Evolutionary conservation across 1,140 invertebrate species (phyloP), one percentile per base, ranked within the genome.

Genomic region (Oryzaephilus surinamensis): DNA sequence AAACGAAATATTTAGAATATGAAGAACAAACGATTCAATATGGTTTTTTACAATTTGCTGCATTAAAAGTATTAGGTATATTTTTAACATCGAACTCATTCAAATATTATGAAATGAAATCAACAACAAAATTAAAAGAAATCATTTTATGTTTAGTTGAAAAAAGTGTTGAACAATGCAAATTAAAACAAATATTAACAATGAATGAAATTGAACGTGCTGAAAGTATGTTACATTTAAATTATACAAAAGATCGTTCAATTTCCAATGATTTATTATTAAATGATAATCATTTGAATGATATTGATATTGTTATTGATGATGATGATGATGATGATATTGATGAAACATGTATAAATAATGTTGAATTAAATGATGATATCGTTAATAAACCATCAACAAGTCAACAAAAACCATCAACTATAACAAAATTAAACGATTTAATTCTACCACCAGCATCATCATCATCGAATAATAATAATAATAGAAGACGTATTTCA

Each of bases 121-220:
- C 42, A 26, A 33, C 20, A 20, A 44, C 28, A 36, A 33, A 24
- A 38, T 8, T 6, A 32, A 31, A 5, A 46, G 59, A 1, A 55
- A 52, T 23, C 31, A 52, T 21, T 49, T 63, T 6, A 61, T 63
- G 52, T 31, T 54, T 58, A 54, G 66, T 56, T 43, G 67, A 63
- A 52, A 73, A 58, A 51, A 67, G 62, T 51, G 69, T 67, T 2
- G 54, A 64, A 33, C 48, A 61, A 10, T 68, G 63, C 40, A 61
- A 64, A 38, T 41, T 68, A 13, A 55, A 57, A 12, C 53, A 56
- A 38, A 57, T 71, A 6, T 59, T 67, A 2, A 65, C 52, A 26
- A 29, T 70, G 2, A 57, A 57, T 2, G 71, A 74, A 36, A 47
- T 76, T 31, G 74, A 79, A 54, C 57, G 76, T n/a, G 66, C 69